Evolutionary conservation across 2,113 vertebrate species (phyloP).

Genomic region (Rhodinocichla rosea): DNA sequence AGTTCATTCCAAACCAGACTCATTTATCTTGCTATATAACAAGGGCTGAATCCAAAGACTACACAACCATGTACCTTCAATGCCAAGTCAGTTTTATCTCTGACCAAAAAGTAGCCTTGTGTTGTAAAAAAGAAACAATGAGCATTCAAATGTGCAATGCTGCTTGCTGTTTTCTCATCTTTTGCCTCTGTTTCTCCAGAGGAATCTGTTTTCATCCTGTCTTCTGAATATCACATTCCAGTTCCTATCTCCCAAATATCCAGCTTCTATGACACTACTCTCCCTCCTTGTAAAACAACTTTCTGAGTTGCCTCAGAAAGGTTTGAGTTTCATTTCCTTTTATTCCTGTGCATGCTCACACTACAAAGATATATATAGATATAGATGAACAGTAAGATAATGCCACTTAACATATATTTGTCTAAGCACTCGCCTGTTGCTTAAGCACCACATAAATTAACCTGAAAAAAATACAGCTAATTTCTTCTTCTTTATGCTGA

Average conservation of each 20-base stretch:
- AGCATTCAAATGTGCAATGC: background rate
- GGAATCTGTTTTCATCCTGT: background rate
- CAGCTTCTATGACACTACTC: background rate
- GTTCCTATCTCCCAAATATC: background rate
- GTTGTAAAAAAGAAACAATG: background rate
- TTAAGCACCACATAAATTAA: conserved; percentile 37
- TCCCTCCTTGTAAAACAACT: background rate
- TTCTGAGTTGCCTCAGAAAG: background rate
- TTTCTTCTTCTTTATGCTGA: background rate
- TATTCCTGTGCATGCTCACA: background rate
- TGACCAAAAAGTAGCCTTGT: background rate
- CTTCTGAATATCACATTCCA: background rate
- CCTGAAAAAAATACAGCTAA: background rate
- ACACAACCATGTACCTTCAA: background rate
- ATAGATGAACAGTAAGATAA: background rate
- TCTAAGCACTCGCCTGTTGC: background rate
- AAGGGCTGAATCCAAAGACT: background rate
- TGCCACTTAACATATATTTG: background rate
- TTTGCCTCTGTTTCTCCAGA: background rate
- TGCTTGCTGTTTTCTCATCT: background rate
- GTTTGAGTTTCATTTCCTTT: background rate
- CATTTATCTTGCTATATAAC: background rate
- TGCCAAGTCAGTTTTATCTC: background rate
- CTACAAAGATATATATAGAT: background rate
- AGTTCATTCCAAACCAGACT: background rate